A percentile compares a stretch with the other conserved stretches of the same genome.
Evolutionary conservation across 30 jellyfish, hydroid and myxozoan genomes (phyloP).

Genomic region (Catostylus mosaicus): DNA sequence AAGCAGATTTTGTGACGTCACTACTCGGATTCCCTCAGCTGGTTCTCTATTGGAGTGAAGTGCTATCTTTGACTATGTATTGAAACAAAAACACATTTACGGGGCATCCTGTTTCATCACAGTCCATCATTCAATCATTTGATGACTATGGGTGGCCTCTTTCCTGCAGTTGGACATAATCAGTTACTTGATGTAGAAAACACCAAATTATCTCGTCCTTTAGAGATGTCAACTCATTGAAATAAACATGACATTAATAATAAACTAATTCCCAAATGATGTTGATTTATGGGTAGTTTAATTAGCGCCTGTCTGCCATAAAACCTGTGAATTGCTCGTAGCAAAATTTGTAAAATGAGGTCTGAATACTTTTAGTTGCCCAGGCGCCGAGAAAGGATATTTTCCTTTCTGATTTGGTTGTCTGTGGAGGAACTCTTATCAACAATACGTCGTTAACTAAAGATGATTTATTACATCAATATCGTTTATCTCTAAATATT

Average conservation of each 20-base stretch:
- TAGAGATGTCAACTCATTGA: no score
- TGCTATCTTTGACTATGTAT: no score
- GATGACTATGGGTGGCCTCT: no score
- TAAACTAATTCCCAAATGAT: background rate
- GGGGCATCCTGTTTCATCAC: no score
- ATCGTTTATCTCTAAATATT: background rate
- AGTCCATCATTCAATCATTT: no score
- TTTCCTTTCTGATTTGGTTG: conserved; percentile 1
- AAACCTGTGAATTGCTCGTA: conserved; percentile 38
- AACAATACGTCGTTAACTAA: background rate
- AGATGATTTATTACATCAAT: background rate
- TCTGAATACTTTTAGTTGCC: background rate
- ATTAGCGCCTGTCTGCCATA: conserved; percentile 39
- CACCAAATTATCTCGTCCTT: no score
- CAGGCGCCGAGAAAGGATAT: conserved; percentile 21
- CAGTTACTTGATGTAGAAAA: no score
- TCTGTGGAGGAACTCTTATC: background rate
- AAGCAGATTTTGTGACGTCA: no score
- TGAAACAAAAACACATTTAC: no score
- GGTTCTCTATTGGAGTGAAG: no score
- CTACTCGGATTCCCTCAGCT: no score
- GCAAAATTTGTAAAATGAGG: conserved; percentile 31
- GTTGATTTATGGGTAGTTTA: conserved; percentile 43
- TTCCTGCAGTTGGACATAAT: no score
- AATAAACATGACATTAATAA: background rate